phyloP scores from a whole-genome alignment of 2,797 vertebrate genomes.

The Phrynocephalus guinanensis region DNA sequence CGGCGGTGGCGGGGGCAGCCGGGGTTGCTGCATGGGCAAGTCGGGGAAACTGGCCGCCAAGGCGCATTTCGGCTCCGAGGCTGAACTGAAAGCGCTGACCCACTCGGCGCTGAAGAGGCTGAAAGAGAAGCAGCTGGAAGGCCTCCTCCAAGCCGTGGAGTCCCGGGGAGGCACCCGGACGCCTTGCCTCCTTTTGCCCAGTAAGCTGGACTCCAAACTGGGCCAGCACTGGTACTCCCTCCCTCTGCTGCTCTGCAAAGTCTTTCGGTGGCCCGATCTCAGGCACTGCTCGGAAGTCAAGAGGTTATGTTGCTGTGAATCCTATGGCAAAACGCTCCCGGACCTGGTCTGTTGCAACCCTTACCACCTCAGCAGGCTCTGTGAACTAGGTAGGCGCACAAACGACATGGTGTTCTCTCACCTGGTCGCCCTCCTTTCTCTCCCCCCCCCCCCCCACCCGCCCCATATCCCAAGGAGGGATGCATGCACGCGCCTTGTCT shows the following conservation, averaged over 20 bases:
- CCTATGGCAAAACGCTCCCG: constrained; percentile 91
- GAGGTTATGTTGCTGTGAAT: constrained; percentile 95
- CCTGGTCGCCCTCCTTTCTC: no score
- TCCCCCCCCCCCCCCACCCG: no score
- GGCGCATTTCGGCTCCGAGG: constrained; percentile 86
- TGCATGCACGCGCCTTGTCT: neutral
- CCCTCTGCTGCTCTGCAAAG: constrained; percentile 93
- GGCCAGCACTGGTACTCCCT: constrained; percentile 88
- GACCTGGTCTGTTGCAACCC: constrained; percentile 97
- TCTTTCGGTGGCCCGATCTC: constrained; percentile 98
- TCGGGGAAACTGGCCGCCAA: constrained; percentile 84
- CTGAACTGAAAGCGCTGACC: constrained; percentile 93
- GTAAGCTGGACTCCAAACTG: constrained; percentile 89
- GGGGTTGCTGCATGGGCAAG: constrained; percentile 93
- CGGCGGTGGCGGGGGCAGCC: constrained; percentile 54
- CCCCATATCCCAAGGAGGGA: neutral
- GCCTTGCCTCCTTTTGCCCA: constrained; percentile 90
- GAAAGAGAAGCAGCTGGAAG: constrained; percentile 95
- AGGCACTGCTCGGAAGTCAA: constrained; percentile 94
- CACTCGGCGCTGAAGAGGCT: constrained; percentile 92
- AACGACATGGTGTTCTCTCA: neutral
- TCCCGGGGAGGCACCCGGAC: constrained; percentile 90
- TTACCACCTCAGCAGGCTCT: constrained; percentile 96
- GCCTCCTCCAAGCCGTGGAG: constrained; percentile 94
- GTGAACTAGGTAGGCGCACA: constrained; percentile 90